Percentiles rank a stretch among this genome's conserved stretches.
phyloP scores from a whole-genome alignment of 2,888 invertebrate genomes.

The Helobdella robusta region DNA sequence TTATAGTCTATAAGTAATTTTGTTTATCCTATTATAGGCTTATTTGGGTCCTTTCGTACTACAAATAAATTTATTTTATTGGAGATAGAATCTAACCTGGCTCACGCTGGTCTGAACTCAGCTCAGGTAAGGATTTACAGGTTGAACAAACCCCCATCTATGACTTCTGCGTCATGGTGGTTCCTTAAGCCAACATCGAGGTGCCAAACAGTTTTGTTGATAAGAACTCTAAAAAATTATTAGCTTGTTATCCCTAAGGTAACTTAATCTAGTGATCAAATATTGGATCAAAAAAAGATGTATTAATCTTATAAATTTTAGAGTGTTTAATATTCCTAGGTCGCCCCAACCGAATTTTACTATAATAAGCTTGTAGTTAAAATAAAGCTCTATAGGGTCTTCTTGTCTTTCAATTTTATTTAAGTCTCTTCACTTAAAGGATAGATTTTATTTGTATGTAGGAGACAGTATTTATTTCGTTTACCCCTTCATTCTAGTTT shows the following conservation, averaged over 20 bases:
- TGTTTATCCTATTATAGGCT: constrained; percentile 19
- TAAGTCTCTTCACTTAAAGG: constrained; percentile 34
- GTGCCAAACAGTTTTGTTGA: constrained; percentile 39
- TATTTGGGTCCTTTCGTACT: constrained; percentile 67
- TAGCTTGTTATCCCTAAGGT: constrained; percentile 42
- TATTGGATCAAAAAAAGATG: constrained; percentile 25
- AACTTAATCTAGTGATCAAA: constrained; percentile 33
- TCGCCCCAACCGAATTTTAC: constrained; percentile 34
- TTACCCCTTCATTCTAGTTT: constrained; percentile 35
- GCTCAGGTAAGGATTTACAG: constrained; percentile 75
- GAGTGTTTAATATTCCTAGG: constrained; percentile 26
- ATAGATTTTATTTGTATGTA: constrained; percentile 30
- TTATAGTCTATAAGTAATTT: constrained; percentile 18
- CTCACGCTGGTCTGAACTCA: constrained; percentile 77
- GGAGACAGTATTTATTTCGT: constrained; percentile 34
- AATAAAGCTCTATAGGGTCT: constrained; percentile 36
- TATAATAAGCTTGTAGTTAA: not conserved
- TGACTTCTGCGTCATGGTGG: constrained; percentile 60
- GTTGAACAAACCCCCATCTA: constrained; percentile 58
- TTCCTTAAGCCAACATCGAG: constrained; percentile 79
- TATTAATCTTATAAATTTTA: constrained; percentile 20
- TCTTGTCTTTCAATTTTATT: constrained; percentile 34
- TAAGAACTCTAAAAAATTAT: constrained; percentile 38
- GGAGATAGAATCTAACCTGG: constrained; percentile 76
- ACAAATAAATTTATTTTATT: constrained; percentile 50